phyloP scores from a whole-genome alignment of 2,888 invertebrate genomes.

The Prenolepis imparis region DNA sequence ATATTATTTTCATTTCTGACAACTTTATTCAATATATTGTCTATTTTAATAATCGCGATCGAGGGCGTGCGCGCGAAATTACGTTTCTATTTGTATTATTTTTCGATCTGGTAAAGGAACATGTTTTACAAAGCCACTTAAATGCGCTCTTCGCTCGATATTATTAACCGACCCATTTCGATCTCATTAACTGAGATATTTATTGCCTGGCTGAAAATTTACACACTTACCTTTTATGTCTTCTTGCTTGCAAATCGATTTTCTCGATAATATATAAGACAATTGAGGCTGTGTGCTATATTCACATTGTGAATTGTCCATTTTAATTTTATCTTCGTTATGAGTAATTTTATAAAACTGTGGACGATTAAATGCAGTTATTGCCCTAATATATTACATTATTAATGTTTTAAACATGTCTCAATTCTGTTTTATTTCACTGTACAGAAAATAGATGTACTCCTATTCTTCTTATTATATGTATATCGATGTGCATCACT shows the following conservation, averaged over 20 bases:
- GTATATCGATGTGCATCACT: background rate
- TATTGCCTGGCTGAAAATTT: slow-evolving; percentile 43
- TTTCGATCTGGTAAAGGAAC: slow-evolving; percentile 31
- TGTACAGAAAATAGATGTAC: background rate
- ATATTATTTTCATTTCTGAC: background rate
- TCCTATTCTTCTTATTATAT: background rate
- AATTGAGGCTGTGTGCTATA: background rate
- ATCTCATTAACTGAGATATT: slow-evolving; percentile 61
- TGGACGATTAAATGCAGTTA: background rate
- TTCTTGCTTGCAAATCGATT: slow-evolving; percentile 26
- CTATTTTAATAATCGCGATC: slow-evolving; percentile 24
- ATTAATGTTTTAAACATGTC: background rate
- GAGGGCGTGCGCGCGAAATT: background rate
- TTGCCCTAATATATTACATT: background rate
- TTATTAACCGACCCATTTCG: slow-evolving; percentile 50
- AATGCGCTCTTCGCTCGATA: slow-evolving; percentile 34
- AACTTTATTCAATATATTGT: background rate
- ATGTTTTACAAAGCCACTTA: slow-evolving; percentile 60
- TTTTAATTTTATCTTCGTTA: background rate
- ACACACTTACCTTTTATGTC: slow-evolving; percentile 55
- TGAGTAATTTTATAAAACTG: background rate
- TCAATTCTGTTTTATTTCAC: background rate
- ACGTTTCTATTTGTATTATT: background rate
- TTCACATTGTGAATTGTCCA: slow-evolving; percentile 5
- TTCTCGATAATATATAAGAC: background rate